Evolutionary conservation across 1,140 invertebrate genomes (phyloP), one percentile per base, ranked within the genome.

Genomic region (Scaptomyza graminum): DNA sequence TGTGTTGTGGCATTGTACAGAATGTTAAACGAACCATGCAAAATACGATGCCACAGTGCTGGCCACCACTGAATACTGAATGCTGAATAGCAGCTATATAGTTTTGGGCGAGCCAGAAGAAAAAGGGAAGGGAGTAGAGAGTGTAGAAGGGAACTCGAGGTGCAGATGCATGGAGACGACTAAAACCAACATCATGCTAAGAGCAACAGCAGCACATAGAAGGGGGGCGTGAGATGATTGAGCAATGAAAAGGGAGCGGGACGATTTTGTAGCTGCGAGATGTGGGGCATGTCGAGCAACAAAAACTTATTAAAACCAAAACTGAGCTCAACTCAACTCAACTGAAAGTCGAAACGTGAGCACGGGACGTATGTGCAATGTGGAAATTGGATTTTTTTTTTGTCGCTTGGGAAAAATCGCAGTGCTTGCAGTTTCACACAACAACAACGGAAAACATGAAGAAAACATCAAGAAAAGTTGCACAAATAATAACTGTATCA

Each of bases 1-100:
- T 31, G 28, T 62, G 50, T 59, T 74, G 44, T 69, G 57, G 65
- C 66, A 64, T 69, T 88, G 79, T 64, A 79, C 69, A 74, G 79
- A 83, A 88, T 88, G 84, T 70, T 88, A 76, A 88, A 88, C 84
- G 79, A 88, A 89, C 72, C 84, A 83, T 88, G 76, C 70, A 83
- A 88, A 89, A 88, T 83, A 87, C 63, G 83, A 71, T 88, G 78
- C 74, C 78, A 71, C 55, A 43, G 34, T 52, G 37, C 12, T 41
- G 12, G 37, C 12, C 8, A 47, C 50, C 18, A 41, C 25, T 13
- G 25, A 51, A 15, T 12, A 31, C 22, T 43, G 8, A 13, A 22
- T 22, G 4, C 18, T 22, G 18, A 22, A 57, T 31, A 37, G 22
- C 54, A 37, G 49, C 65, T 16, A 50, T 28, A 50, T 64, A 57